phyloP scores from a whole-genome alignment of 2,797 vertebrate genomes.

The Halcyon badia region DNA sequence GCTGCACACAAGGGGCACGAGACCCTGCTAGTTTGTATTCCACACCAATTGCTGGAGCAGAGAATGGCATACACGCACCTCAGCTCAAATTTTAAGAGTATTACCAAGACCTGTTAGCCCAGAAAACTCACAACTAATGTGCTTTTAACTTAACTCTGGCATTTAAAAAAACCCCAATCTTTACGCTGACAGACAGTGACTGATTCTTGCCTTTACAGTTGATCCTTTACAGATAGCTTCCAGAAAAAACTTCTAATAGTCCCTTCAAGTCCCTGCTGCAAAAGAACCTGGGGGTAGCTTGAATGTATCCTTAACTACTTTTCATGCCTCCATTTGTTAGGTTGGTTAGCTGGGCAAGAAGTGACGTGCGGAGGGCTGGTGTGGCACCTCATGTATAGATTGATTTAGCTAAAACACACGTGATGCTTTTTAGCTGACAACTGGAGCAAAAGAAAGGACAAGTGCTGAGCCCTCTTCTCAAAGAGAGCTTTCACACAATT shows the following conservation, averaged over 20 bases:
- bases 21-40: neutral
- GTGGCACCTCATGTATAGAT: neutral
- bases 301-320: neutral
- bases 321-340: neutral
- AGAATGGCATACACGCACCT: neutral
- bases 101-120: neutral
- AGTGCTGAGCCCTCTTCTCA: neutral
- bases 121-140: neutral
- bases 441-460: neutral
- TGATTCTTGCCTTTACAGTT: neutral
- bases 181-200: neutral
- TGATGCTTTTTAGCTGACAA: neutral
- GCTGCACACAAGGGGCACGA: fast-evolving
- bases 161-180: neutral
- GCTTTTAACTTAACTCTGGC: neutral
- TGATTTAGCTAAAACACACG: neutral
- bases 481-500: neutral
- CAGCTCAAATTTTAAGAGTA: neutral
- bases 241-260: no score
- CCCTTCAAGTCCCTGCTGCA: neutral
- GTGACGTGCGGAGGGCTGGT: neutral
- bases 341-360: neutral
- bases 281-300: neutral
- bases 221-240: neutral
- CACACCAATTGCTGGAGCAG: neutral